Percentiles rank a stretch among this genome's conserved stretches.
Evolutionary conservation across 2,888 invertebrate genomes (phyloP).

Genomic region (Micoletzkya japonica): DNA sequence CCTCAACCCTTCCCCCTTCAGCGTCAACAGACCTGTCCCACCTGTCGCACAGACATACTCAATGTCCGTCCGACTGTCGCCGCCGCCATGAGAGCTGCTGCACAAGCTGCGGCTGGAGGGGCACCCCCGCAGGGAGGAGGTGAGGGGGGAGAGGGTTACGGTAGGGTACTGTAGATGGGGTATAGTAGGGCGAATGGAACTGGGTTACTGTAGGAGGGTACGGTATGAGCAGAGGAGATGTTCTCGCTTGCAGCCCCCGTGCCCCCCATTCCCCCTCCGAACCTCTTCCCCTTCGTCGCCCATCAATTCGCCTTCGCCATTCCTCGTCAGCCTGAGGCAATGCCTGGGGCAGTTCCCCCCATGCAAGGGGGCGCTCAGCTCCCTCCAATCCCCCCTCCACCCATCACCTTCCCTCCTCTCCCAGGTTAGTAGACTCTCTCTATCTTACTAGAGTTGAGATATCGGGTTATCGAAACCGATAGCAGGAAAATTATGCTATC

Average conservation of each 20-base stretch:
- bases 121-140: not conserved
- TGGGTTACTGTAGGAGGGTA: not conserved
- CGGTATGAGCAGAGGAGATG: slow-evolving; percentile 18
- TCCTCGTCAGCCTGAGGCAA: slow-evolving; percentile 34
- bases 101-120: slow-evolving; percentile 34
- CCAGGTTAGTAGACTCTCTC: slow-evolving; percentile 5
- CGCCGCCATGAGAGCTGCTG: slow-evolving; percentile 29
- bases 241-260: slow-evolving; percentile 28
- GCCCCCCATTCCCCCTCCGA: slow-evolving; percentile 27
- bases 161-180: slow-evolving; percentile 16
- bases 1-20: not conserved
- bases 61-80: not conserved
- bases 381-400: slow-evolving; percentile 46
- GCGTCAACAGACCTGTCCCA: slow-evolving; percentile 98
- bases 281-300: slow-evolving; percentile 45
- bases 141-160: slow-evolving; percentile 38
- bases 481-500: no score
- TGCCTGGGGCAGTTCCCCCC: slow-evolving; percentile 27
- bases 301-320: slow-evolving; percentile 45
- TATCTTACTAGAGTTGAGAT: no score
- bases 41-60: slow-evolving; percentile 71
- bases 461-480: no score
- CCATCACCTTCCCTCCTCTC: slow-evolving; percentile 10
- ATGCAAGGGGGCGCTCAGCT: slow-evolving; percentile 29
- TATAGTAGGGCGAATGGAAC: not conserved